phyloP scores from a whole-genome alignment of 2,888 invertebrate genomes.

The Nephrotoma guestfalica region DNA sequence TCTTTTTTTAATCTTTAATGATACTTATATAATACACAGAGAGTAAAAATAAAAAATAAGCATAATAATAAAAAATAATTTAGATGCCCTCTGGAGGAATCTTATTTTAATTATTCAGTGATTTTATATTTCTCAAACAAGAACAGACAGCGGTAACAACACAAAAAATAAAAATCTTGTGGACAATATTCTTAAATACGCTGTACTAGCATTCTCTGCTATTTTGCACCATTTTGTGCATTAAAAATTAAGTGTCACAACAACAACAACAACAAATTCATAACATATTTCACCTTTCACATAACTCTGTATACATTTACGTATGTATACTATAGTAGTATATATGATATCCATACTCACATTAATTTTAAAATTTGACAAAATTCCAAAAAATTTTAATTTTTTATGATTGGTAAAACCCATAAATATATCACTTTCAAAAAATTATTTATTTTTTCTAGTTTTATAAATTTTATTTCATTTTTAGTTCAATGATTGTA shows the following conservation, averaged over 20 bases:
- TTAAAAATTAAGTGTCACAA: background rate
- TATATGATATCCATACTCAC: background rate
- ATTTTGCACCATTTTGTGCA: background rate
- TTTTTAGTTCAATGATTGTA: background rate
- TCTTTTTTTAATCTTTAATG: background rate
- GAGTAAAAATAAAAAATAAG: background rate
- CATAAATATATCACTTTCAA: background rate
- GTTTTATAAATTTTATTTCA: background rate
- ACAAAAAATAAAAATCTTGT: background rate
- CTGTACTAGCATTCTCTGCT: background rate
- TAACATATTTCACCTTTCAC: background rate
- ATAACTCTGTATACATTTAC: background rate
- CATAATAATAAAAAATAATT: background rate
- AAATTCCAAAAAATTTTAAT: background rate
- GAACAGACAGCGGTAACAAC: background rate
- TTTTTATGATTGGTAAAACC: background rate
- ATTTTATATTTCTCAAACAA: background rate
- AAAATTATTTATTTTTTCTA: background rate
- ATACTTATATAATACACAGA: background rate
- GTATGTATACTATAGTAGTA: too few species aligned
- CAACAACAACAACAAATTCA: background rate
- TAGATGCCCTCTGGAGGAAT: background rate
- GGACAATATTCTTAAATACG: background rate
- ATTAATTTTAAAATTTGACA: background rate
- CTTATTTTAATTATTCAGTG: background rate